Evolutionary conservation across 2,888 invertebrate species (phyloP).

Genomic region (Lycaena phlaeas): DNA sequence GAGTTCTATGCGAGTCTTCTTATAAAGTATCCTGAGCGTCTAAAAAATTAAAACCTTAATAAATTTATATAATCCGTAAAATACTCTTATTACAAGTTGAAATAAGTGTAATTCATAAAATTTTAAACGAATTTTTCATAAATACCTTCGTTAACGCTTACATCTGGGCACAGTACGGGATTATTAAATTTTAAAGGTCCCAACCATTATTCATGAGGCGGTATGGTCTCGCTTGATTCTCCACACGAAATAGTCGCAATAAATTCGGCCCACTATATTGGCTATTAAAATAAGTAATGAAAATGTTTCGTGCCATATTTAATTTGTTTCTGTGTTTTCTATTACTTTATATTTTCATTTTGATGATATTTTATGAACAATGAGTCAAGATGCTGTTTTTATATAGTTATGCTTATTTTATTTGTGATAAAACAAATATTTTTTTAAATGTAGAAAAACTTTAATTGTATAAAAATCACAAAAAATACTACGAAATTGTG

Average conservation of each 20-base stretch:
- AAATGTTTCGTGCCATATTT: constrained; percentile 35
- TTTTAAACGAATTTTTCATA: too few relatives aligned
- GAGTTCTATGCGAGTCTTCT: too few relatives aligned
- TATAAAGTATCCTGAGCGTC: too few relatives aligned
- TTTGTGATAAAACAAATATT: too few relatives aligned
- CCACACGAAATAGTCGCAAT: constrained; percentile 57
- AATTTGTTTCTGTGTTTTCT: constrained; percentile 17
- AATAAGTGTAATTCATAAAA: too few relatives aligned
- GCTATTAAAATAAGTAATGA: constrained; percentile 68
- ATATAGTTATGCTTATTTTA: too few relatives aligned
- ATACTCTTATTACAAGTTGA: too few relatives aligned
- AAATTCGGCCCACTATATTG: constrained; percentile 63
- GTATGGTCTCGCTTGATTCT: constrained; percentile 49
- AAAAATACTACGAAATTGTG: too few relatives aligned
- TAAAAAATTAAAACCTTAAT: too few relatives aligned
- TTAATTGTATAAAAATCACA: too few relatives aligned
- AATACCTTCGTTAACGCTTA: constrained; percentile 31
- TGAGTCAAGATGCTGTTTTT: not conserved
- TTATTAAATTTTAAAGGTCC: constrained; percentile 62
- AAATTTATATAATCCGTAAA: too few relatives aligned
- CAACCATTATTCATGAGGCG: constrained; percentile 51
- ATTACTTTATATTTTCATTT: constrained; percentile 4
- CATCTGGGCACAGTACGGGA: constrained; percentile 26
- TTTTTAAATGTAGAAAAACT: too few relatives aligned
- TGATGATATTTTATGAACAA: not conserved